These are phyloP conservation scores for Mimachlamys varia DNA, from an alignment of 2,888 invertebrate genomes.

Conservation along the genomic window DNA sequence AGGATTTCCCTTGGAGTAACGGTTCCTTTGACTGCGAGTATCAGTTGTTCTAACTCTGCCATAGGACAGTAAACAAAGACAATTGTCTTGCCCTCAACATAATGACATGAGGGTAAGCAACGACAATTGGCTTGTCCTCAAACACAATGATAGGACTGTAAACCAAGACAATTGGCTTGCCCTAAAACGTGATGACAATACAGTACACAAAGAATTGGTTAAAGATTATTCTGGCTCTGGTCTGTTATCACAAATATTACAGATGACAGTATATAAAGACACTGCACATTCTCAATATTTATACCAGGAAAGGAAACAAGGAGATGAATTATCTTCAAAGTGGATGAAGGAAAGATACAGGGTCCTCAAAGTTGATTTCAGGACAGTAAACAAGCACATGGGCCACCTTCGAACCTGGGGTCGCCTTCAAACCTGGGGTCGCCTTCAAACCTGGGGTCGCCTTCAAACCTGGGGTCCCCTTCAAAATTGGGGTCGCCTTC, in stretches of 20 bases:
- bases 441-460: too few species aligned
- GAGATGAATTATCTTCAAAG: neutral
- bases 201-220: neutral
- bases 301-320: neutral
- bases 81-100: too few species aligned
- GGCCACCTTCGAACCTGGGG: neutral
- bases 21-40: too few species aligned
- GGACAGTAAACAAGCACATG: neutral
- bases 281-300: neutral
- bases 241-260: too few species aligned
- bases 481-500: neutral
- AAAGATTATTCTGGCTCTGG: neutral
- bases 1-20: too few species aligned
- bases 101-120: neutral
- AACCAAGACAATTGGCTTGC: neutral
- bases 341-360: neutral
- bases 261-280: neutral
- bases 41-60: too few species aligned
- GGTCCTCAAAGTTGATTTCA: neutral
- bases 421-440: neutral
- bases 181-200: neutral
- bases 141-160: neutral
- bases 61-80: too few species aligned
- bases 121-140: too few species aligned
- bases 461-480: neutral